Base-by-base conservation (phyloP, 2,113 vertebrate species). In the Pan paniscus region DNA sequence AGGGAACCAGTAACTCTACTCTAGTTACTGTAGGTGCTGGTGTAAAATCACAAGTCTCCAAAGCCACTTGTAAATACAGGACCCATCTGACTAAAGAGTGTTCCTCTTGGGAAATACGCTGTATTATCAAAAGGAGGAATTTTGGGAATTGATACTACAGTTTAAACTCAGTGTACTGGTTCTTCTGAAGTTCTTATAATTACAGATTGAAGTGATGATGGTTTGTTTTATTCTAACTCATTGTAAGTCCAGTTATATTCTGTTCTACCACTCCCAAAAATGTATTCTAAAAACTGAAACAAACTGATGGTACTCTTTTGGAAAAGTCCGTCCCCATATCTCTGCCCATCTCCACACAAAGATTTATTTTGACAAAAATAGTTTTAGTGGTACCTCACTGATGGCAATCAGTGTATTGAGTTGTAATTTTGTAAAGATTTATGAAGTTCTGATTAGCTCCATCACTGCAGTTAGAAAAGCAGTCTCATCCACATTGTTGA, bases 1-100 rank as follows among this genome's bases (percentile, higher is more conserved):
- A 96, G 92, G 98, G 97, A 98, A 97, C 95, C 85, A 96, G 96
- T 98, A 96, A 92, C 82, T 98, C 96, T 98, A 97, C 89, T 86
- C 94, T 92, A 87, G 75, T 96, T 97, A 97, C 95, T 96, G 83
- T 95, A 97, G 87, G 70, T 68, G 46, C 61, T 93, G n/a, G 83
- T 92, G 38, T 57, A 93, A 94, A 96, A 95, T 89, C 81, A 75
- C 82, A 43, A 46, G 38, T 80, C 35, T 83, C 79, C 52, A 59
- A 95, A 92, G 38, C 20, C 20, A 27, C 73, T 76, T 40, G 59
- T 20, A 88, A 95, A 50, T 89, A 68, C 35, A 78, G n/a, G 50
- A 59, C 32, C 20, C 27, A 84, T 72, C 46, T 52, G 50, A 90
- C 8, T 52, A 48, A 84, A 86, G 32, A n/a, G 32, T 32, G 27